phyloP scores from a whole-genome alignment of 2,113 vertebrate genomes.

The Lepus europaeus region DNA sequence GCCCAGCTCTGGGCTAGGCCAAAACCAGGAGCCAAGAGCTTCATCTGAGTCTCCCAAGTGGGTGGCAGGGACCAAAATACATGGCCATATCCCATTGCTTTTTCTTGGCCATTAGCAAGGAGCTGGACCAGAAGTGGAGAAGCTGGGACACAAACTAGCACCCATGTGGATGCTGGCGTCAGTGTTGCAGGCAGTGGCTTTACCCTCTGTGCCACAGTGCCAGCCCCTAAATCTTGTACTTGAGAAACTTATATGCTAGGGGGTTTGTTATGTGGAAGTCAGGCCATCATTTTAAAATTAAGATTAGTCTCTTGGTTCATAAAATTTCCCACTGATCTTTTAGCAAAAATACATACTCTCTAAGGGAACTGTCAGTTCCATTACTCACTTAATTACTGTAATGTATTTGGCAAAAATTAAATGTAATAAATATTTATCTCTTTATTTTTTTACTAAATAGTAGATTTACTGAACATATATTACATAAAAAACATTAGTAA shows the following conservation, averaged over 20 bases:
- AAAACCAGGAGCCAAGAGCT: no score
- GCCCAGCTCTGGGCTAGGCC: no score
- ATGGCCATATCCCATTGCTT: no score
- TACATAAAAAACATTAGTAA: background rate
- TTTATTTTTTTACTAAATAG: background rate
- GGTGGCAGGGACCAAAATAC: no score
- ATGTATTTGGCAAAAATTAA: background rate
- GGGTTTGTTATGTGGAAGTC: constrained; percentile 18
- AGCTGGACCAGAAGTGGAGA: no score
- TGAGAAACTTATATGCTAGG: constrained; percentile 23
- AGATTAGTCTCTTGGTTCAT: background rate
- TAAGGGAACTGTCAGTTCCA: background rate
- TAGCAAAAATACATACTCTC: constrained; percentile 14
- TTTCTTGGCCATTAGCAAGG: no score
- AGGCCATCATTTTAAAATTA: constrained; percentile 39
- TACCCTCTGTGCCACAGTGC: no score
- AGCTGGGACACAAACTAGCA: no score
- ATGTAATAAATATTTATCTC: background rate
- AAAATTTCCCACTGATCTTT: background rate
- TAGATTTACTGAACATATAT: background rate
- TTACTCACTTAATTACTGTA: background rate
- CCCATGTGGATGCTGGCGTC: no score
- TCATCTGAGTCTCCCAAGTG: no score
- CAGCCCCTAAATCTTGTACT: background rate
- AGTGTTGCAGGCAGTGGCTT: no score